Evolutionary conservation across 2,113 vertebrate genomes (phyloP).

Genomic region (Spheniscus mendiculus): DNA sequence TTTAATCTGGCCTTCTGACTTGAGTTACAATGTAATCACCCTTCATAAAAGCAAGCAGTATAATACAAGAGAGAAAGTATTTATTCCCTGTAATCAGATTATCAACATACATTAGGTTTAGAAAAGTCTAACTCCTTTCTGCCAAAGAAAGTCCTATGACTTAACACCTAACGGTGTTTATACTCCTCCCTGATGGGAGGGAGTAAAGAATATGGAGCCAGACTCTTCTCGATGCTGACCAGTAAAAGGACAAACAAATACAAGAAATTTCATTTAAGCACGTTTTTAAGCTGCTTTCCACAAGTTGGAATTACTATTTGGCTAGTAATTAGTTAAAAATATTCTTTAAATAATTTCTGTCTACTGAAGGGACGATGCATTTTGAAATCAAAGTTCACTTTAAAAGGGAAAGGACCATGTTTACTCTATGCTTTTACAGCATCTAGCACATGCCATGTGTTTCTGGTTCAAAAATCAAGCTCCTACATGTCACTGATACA

Average conservation of each 20-base stretch:
- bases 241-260: not conserved
- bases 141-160: no score
- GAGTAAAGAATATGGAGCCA: not conserved
- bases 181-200: not conserved
- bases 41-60: no score
- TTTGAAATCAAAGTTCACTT: not conserved
- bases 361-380: rapidly evolving
- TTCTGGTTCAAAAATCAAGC: not conserved
- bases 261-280: not conserved
- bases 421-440: not conserved
- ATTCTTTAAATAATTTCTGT: not conserved
- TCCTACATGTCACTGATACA: not conserved
- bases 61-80: no score
- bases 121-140: no score
- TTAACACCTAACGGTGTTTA: no score
- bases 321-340: not conserved
- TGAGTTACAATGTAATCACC: no score
- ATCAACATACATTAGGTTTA: no score
- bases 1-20: no score
- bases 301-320: not conserved
- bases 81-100: no score
- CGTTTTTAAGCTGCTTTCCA: not conserved
- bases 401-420: not conserved
- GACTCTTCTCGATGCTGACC: not conserved
- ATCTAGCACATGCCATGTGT: not conserved